Evolutionary conservation across 2,888 invertebrate genomes (phyloP), one percentile per base, ranked within the genome.

Genomic region (Chrysolina oricalcia): DNA sequence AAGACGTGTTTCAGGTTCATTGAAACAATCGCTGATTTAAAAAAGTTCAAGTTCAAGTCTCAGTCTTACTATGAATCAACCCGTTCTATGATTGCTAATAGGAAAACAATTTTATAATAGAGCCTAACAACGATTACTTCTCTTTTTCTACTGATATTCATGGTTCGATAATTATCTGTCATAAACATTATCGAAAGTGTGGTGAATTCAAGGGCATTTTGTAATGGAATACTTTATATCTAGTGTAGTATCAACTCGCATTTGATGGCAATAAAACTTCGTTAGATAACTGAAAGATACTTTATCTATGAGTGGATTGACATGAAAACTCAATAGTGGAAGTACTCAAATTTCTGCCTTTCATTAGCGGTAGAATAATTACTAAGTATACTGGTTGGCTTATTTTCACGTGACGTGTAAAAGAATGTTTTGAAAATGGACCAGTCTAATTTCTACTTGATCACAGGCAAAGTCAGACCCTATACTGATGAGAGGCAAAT

Each of bases 131-230:
- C 53, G 35, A 35, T 35, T 35, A 35, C 21, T 59, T n/a, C 27
- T 23, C 19, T 56, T 56, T 59, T 59, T n/a, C 9, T n/a, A 17
- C 23, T 59, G 23, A 59, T 59, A 10, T 27, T n/a, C 27, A n/a
- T 13, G n/a, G 35, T 59, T 59, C 23, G 59, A 59, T 59, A 27
- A 59, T 59, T 27, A 35, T 59, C 21, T 59, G 27, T 17, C 59
- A 10, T 9, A 59, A 35, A 21, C 13, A 56, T 56, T 59, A 59
- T 59, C 59, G 59, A 59, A 35, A 59, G 59, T 59, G 35, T 59
- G 59, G 59, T 59, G 15, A 59, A 59, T 59, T 59, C 59, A 59
- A 59, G 59, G 59, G 59, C 59, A 17, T 35, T 15, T 59, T 35
- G 56, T 59, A 59, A 59, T 59, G 27, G 27, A 59, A 27, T 27